Conservation (phyloP, 2,888 invertebrate genomes). For the Heliothis peltigera region DNA sequence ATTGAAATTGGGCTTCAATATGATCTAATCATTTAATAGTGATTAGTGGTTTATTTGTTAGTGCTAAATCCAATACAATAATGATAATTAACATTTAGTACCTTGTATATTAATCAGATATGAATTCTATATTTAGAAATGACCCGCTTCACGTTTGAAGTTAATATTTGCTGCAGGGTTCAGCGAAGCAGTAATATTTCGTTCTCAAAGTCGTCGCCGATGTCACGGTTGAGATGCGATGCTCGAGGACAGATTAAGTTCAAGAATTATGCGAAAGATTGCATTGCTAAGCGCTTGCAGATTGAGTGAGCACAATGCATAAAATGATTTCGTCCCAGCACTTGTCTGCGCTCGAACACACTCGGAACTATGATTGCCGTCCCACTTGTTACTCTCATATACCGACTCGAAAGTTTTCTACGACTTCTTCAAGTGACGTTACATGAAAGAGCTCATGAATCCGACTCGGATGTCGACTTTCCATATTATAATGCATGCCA, state of each 20-base stretch:
- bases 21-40: slow-evolving; percentile 3
- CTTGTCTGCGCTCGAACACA: slow-evolving; percentile 57
- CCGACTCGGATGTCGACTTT: slow-evolving; percentile 66
- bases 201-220: slow-evolving; percentile 39
- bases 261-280: slow-evolving; percentile 61
- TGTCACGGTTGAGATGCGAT: slow-evolving; percentile 50
- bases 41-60: slow-evolving; percentile 17
- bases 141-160: slow-evolving; percentile 1
- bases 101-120: not conserved
- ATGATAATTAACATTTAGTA: slow-evolving; percentile 2
- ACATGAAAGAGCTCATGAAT: slow-evolving; percentile 77
- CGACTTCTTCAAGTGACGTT: slow-evolving; percentile 77
- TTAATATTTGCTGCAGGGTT: slow-evolving; percentile 14
- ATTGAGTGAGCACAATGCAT: slow-evolving; percentile 64
- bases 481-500: slow-evolving; percentile 67
- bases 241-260: slow-evolving; percentile 51
- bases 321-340: slow-evolving; percentile 62
- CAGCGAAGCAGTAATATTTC: slow-evolving; percentile 41
- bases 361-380: slow-evolving; percentile 67
- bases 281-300: slow-evolving; percentile 59
- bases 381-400: slow-evolving; percentile 77
- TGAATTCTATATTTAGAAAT: slow-evolving; percentile 1
- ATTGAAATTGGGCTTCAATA: slow-evolving; percentile 7
- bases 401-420: slow-evolving; percentile 74
- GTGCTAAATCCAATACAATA: slow-evolving; percentile 1